These are phyloP conservation scores for Loxodonta africana DNA, from an alignment of 2,113 vertebrate genomes.

Conservation along the genomic window DNA sequence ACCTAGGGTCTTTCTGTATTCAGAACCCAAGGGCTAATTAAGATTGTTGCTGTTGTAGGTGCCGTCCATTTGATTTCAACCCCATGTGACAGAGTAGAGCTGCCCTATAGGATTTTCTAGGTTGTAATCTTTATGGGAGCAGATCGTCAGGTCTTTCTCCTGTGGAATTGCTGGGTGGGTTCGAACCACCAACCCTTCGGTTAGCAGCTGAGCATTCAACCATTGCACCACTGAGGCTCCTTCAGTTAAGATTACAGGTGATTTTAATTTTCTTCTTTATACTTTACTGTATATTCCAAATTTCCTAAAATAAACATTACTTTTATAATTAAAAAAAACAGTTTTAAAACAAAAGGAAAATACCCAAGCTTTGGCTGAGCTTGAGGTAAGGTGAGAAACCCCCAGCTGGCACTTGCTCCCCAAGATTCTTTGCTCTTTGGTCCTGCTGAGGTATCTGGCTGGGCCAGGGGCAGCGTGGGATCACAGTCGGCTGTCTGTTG, in stretches of 20 bases:
- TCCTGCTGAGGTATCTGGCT: neutral
- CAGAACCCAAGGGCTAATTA: conserved; percentile 8
- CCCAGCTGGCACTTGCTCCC: neutral
- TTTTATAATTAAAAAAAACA: conserved; percentile 25
- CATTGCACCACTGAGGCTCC: neutral
- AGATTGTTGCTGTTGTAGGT: neutral
- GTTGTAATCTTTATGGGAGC: neutral
- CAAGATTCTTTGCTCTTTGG: too few species aligned
- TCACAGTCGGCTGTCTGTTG: neutral
- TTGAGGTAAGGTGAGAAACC: neutral
- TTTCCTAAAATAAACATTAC: conserved; percentile 1
- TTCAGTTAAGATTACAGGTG: neutral
- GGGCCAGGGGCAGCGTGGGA: neutral
- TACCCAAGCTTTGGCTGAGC: neutral
- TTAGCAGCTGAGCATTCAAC: neutral
- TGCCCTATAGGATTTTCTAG: neutral
- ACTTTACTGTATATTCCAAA: neutral
- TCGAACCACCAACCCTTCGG: neutral
- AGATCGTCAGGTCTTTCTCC: neutral
- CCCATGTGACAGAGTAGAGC: neutral
- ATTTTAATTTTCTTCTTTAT: conserved; percentile 29
- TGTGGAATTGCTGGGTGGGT: neutral
- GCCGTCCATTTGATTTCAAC: neutral
- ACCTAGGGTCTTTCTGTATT: neutral
- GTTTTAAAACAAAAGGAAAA: conserved; percentile 13